Percentiles rank a stretch among this genome's conserved stretches.
These are phyloP conservation scores for Polydrusus tereticollis DNA, from an alignment of 2,888 invertebrate species.

Conservation along the genomic window DNA sequence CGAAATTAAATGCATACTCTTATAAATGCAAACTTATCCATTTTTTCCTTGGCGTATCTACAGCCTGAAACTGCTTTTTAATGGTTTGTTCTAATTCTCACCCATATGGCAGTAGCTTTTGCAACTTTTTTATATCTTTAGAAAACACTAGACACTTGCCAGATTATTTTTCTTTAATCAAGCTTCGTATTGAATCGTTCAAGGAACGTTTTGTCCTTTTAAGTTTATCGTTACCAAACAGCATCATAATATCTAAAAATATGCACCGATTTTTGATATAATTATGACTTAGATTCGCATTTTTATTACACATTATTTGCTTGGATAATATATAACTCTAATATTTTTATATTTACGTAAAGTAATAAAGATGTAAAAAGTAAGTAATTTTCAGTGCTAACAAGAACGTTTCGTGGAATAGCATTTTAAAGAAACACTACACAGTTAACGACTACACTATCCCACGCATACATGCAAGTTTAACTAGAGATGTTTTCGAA, in stretches of 20 bases:
- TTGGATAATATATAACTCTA: too few relatives aligned
- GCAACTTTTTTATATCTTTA: background rate
- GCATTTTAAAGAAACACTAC: too few relatives aligned
- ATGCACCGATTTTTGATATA: background rate
- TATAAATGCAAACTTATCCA: background rate
- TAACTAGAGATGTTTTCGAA: too few relatives aligned
- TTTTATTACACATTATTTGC: background rate
- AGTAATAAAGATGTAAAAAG: too few relatives aligned
- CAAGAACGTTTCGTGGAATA: too few relatives aligned
- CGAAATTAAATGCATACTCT: background rate
- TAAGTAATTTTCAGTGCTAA: too few relatives aligned
- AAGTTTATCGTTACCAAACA: too few relatives aligned
- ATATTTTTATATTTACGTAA: too few relatives aligned
- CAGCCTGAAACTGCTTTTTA: background rate
- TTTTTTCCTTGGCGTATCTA: background rate
- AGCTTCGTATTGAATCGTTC: background rate
- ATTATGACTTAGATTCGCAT: background rate
- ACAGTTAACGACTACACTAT: too few relatives aligned
- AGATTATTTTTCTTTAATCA: background rate
- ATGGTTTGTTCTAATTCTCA: conserved; percentile 1
- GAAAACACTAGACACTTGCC: background rate
- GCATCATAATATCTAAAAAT: background rate
- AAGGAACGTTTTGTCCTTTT: background rate
- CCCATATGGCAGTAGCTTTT: conserved; percentile 3
- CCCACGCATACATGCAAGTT: too few relatives aligned